Base-by-base conservation (phyloP, 2,888 invertebrate species). In the Drosophila yooni region DNA sequence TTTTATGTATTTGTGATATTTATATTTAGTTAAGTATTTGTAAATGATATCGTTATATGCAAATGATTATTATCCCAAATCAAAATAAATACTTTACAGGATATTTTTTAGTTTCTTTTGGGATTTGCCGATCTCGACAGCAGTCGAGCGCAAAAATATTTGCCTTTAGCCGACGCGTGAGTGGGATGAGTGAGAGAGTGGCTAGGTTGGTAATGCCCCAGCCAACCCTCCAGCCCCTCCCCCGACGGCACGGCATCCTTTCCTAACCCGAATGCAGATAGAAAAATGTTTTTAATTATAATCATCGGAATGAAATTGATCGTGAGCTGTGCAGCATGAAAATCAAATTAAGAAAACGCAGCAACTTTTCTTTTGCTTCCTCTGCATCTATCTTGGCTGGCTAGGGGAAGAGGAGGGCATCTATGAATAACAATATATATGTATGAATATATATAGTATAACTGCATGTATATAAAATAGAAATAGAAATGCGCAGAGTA, bases 241-340 rank as follows among this genome's bases (percentile, higher is more conserved):
- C 15, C 18, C 25, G 15, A 4, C 27, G 31, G 1, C 29, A 4
- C 27, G 31, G 1, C 29, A 34, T 29, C 25, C 36, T 33, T n/a
- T 7, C 29, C 40, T 38, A n/a, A 15, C 43, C 52, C 8, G 25
- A 25, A 36, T 52, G 52, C 50, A 63, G 61, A 51, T 62, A 69
- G 38, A 81, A 69, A 73, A 87, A 81, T 83, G 70, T 70, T 88
- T 88, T 86, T 88, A 83, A 86, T 88, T 88, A 81, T 79, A 78
- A 83, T 76, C 89, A 86, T 86, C 86, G 79, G 65, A 82, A 82
- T 83, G 82, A 86, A 86, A 88, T 86, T 86, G 83, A 86, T 85
- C 85, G 85, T 85, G 81, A 85, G 83, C 66, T 72, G 43, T 46
- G 83, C 69, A 79, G 75, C 81, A 88, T 87, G 78, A 86, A 86